Percentiles rank a stretch among this genome's conserved stretches.
phyloP scores from a whole-genome alignment of 2,888 invertebrate species.

The Cryptocheilus praepositus region DNA sequence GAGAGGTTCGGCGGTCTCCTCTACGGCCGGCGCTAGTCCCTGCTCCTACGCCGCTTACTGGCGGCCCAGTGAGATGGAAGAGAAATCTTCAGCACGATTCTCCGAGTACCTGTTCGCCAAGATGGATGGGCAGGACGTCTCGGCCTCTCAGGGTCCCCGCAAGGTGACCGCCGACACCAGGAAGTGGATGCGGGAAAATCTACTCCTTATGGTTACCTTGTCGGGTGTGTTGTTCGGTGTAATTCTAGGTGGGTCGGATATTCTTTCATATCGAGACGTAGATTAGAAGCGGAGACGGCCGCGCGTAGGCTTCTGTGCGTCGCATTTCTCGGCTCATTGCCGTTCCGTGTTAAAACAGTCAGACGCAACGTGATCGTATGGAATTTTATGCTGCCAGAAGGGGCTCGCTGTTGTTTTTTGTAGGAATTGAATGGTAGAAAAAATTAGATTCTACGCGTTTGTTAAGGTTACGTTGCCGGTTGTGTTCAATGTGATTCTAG shows the following conservation, averaged over 20 bases:
- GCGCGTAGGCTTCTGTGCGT: no score
- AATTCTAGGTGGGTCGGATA: constrained; percentile 79
- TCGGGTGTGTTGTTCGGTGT: constrained; percentile 87
- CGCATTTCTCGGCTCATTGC: no score
- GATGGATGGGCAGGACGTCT: constrained; percentile 79
- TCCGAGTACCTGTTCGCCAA: constrained; percentile 89
- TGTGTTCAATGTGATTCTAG: no score
- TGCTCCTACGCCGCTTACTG: constrained; percentile 55
- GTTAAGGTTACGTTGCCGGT: no score
- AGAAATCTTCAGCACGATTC: constrained; percentile 76
- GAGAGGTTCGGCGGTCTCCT: constrained; percentile 50
- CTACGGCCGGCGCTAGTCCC: constrained; percentile 41
- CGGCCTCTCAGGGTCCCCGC: constrained; percentile 78
- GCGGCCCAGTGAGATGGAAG: constrained; percentile 71
- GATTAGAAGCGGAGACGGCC: no score
- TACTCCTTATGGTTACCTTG: constrained; percentile 86
- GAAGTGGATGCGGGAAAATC: constrained; percentile 85
- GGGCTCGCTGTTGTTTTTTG: no score
- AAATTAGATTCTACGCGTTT: no score
- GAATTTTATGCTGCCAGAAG: no score
- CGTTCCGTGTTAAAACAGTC: no score
- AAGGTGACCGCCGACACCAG: constrained; percentile 80
- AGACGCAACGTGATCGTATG: no score
- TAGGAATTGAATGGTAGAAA: no score
- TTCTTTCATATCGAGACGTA: no score